Conservation (phyloP, 2,888 invertebrate species). For the Lissocephala sabroskyi region DNA sequence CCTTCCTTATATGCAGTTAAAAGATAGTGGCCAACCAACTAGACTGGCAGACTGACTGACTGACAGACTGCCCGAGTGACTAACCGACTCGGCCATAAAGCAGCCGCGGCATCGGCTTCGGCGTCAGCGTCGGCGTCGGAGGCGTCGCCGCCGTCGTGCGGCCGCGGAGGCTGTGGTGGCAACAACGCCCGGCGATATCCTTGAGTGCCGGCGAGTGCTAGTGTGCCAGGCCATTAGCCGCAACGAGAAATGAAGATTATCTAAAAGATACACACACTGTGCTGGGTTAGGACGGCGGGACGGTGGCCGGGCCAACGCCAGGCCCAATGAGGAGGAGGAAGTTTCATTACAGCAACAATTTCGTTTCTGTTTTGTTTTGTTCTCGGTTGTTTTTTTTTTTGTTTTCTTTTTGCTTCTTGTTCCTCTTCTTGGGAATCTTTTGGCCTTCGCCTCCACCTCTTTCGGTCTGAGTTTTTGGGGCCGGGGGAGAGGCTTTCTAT, state of each 20-base stretch:
- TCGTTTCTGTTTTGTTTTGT: no score
- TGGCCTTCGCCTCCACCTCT: no score
- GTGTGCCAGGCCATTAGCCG: constrained; percentile 60
- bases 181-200: constrained; percentile 42
- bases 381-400: no score
- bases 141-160: background rate
- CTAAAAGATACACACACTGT: constrained; percentile 47
- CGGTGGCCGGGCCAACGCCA: no score
- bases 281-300: background rate
- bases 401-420: constrained; percentile 29
- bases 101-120: no score
- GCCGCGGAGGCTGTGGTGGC: constrained; percentile 22
- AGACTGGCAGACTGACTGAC: constrained; percentile 18
- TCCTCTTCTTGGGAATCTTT: no score
- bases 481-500: no score
- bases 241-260: constrained; percentile 64
- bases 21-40: constrained; percentile 12
- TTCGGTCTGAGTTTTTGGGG: no score
- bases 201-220: constrained; percentile 50
- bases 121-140: no score
- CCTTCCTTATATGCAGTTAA: constrained; percentile 59
- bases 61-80: background rate
- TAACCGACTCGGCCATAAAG: no score
- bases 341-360: constrained; percentile 43
- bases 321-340: no score